These are phyloP conservation scores for Leucozona laternaria DNA, from an alignment of 2,888 invertebrate genomes.

Conservation along the genomic window DNA sequence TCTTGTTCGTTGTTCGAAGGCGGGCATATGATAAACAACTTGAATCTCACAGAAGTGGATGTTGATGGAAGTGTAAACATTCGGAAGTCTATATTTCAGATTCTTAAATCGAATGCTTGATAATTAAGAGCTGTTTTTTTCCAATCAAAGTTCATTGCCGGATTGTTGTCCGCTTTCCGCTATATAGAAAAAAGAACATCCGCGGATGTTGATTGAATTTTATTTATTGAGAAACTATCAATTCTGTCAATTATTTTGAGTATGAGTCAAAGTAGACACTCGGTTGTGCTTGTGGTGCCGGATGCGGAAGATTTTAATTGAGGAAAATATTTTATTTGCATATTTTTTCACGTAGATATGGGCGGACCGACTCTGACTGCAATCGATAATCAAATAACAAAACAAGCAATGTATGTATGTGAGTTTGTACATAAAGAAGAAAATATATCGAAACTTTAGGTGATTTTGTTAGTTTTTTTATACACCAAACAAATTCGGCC, in stretches of 20 bases:
- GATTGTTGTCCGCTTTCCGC: background rate
- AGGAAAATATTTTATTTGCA: too few relatives aligned
- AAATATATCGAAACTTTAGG: too few relatives aligned
- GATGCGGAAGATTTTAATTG: background rate
- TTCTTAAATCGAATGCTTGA: slow-evolving; percentile 49
- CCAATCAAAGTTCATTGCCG: slow-evolving; percentile 1
- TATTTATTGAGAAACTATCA: slow-evolving; percentile 40
- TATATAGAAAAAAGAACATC: background rate
- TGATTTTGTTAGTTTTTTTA: too few relatives aligned
- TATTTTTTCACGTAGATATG: too few relatives aligned
- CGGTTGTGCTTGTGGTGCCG: background rate
- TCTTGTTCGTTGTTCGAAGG: background rate
- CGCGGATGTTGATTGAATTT: slow-evolving; percentile 51
- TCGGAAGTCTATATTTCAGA: slow-evolving; percentile 57
- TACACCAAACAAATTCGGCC: too few relatives aligned
- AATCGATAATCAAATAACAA: too few relatives aligned
- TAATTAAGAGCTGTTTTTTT: slow-evolving; percentile 57
- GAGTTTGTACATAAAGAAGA: too few relatives aligned
- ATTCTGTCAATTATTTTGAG: slow-evolving; percentile 35
- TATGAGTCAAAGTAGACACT: background rate
- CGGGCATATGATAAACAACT: background rate
- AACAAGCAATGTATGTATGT: too few relatives aligned
- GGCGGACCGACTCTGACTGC: too few relatives aligned
- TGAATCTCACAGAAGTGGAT: slow-evolving; percentile 14
- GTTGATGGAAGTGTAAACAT: slow-evolving; percentile 62